Percentiles rank a stretch among this genome's conserved stretches.
These are phyloP conservation scores for Cryptus viduatorius DNA, from an alignment of 2,888 invertebrate species.

Conservation along the genomic window DNA sequence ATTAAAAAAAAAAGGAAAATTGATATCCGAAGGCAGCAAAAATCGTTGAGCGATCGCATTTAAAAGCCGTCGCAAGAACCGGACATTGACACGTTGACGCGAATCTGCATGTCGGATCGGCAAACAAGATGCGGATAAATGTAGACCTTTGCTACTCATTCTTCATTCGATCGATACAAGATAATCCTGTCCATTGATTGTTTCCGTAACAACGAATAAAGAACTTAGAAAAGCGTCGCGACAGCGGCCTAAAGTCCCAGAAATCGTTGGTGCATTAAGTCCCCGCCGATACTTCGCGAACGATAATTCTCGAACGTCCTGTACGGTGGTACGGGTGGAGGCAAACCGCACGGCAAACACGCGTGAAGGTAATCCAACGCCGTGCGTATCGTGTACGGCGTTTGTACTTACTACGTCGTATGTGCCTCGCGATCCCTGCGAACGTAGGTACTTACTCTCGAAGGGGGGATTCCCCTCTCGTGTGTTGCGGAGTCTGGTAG, in stretches of 20 bases:
- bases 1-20: neutral
- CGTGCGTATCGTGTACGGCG: conserved; percentile 69
- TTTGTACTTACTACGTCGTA: conserved; percentile 44
- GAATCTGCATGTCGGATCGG: conserved; percentile 3
- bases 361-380: conserved; percentile 76
- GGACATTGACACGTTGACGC: neutral
- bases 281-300: neutral
- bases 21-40: neutral
- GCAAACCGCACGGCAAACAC: conserved; percentile 65
- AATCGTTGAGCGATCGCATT: conserved; percentile 5
- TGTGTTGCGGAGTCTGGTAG: conserved; percentile 49
- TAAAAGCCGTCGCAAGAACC: neutral
- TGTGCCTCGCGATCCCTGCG: conserved; percentile 34
- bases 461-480: conserved; percentile 31
- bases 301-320: conserved; percentile 1
- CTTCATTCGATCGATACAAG: neutral
- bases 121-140: neutral
- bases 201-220: neutral
- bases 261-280: no score
- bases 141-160: conserved; percentile 2
- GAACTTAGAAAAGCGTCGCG: neutral
- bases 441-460: conserved; percentile 64
- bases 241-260: no score
- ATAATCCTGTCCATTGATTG: neutral
- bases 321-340: conserved; percentile 1